A percentile compares a stretch with the other conserved stretches of the same genome.
Conservation (phyloP, 1,140 invertebrate species). For the Drosophila bipectinata region DNA sequence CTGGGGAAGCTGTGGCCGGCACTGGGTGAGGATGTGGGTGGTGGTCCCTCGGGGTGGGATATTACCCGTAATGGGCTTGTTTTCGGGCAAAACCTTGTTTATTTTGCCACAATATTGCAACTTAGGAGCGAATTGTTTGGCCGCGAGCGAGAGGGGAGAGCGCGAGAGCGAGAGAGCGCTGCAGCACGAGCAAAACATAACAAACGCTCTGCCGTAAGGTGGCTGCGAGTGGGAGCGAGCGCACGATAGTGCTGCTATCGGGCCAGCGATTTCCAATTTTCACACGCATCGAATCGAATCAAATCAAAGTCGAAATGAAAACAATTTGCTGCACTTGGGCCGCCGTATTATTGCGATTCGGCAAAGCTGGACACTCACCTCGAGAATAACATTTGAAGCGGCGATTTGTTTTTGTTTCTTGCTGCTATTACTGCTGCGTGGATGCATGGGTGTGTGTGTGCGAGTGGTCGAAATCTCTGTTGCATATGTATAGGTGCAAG, state of each 20-base stretch:
- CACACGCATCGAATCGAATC: slow-evolving; percentile 54
- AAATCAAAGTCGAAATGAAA: slow-evolving; percentile 27
- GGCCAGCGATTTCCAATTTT: slow-evolving; percentile 50
- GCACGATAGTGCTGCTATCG: slow-evolving; percentile 42
- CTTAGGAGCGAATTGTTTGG: slow-evolving; percentile 36
- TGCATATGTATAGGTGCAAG: slow-evolving; percentile 49
- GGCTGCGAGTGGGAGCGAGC: slow-evolving; percentile 61
- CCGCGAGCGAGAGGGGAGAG: neutral
- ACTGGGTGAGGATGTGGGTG: neutral
- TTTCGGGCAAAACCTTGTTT: neutral
- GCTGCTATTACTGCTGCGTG: slow-evolving; percentile 56
- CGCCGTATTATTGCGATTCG: neutral
- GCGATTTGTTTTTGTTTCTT: slow-evolving; percentile 47
- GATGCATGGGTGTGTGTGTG: slow-evolving; percentile 54
- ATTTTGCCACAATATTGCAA: slow-evolving; percentile 36
- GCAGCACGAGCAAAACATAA: slow-evolving; percentile 75
- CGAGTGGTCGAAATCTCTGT: slow-evolving; percentile 68
- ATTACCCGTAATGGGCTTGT: neutral
- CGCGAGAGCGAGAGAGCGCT: slow-evolving; percentile 41
- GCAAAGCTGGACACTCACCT: slow-evolving; percentile 49
- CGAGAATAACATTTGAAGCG: slow-evolving; percentile 62
- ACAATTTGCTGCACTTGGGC: slow-evolving; percentile 58
- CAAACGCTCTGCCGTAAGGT: slow-evolving; percentile 55
- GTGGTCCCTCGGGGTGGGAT: neutral
- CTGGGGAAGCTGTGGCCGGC: neutral